phyloP scores from a whole-genome alignment of 2,797 vertebrate genomes.

The Hydrophis major region DNA sequence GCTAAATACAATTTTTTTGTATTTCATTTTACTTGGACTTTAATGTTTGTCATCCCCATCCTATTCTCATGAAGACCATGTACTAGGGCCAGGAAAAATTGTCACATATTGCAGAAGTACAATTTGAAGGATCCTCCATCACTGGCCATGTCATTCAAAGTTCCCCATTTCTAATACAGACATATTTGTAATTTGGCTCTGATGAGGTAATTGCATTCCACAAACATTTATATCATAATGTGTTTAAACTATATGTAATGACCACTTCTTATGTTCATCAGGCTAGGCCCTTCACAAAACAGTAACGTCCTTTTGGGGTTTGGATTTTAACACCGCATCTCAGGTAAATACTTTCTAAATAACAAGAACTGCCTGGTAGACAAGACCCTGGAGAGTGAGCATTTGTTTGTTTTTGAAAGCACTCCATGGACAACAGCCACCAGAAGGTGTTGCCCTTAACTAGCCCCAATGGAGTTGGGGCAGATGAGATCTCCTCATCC shows the following conservation, averaged over 20 bases:
- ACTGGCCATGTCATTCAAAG: neutral
- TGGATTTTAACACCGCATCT: neutral
- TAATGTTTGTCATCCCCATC: neutral
- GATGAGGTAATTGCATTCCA: neutral
- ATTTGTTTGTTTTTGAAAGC: slow-evolving; percentile 20
- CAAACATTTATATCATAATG: neutral
- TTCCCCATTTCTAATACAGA: neutral
- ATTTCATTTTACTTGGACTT: neutral
- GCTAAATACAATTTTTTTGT: neutral
- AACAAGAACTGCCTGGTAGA: neutral
- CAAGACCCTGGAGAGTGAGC: neutral
- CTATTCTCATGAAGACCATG: neutral
- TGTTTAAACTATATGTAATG: neutral
- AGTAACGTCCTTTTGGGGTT: neutral
- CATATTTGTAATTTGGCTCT: neutral
- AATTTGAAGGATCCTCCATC: neutral
- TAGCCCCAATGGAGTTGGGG: neutral
- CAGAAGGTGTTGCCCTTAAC: slow-evolving; percentile 1
- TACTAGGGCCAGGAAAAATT: neutral
- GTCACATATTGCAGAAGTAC: neutral
- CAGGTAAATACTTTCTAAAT: neutral
- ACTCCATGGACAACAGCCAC: neutral
- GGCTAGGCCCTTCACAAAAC: neutral
- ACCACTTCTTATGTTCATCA: neutral
- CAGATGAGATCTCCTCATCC: neutral